A percentile compares a stretch with the other conserved stretches of the same genome.
These are phyloP conservation scores for Lophura nycthemera DNA, from an alignment of 2,113 vertebrate genomes.

Conservation along the genomic window DNA sequence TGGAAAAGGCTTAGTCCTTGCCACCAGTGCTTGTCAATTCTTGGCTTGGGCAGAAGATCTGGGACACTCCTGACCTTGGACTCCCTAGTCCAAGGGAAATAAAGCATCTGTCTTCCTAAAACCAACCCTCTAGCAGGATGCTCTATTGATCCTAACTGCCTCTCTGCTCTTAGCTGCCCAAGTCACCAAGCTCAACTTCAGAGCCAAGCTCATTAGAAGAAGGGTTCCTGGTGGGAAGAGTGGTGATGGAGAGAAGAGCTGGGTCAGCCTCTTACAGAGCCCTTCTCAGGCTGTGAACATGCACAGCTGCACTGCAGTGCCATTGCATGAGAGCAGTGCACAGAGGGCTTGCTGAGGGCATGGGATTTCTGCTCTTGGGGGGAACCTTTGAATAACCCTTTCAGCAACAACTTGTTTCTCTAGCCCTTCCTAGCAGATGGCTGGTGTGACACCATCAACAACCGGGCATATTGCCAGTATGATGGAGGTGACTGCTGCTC, in stretches of 20 bases:
- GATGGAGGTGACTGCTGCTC: constrained; percentile 98
- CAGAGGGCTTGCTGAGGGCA: not conserved
- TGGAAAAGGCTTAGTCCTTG: not conserved
- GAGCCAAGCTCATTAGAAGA: not conserved
- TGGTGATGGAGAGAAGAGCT: not conserved
- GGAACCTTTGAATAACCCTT: not conserved
- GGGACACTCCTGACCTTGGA: not conserved
- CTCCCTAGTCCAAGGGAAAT: not conserved
- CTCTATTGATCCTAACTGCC: not conserved
- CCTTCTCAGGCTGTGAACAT: not conserved
- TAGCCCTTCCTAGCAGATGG: constrained; percentile 96
- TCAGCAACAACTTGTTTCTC: not conserved
- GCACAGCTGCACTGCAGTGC: not conserved
- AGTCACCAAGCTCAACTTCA: not conserved
- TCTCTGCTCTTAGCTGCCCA: not conserved
- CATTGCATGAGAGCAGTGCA: not conserved
- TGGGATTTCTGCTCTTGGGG: not conserved
- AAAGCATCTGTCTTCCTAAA: not conserved
- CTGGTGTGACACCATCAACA: constrained; percentile 98
- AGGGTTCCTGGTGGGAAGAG: not conserved
- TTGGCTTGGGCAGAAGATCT: not conserved
- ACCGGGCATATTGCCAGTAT: constrained; percentile 95
- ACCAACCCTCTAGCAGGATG: not conserved
- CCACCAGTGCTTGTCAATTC: not conserved
- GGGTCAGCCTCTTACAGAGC: not conserved